These are phyloP conservation scores for Oostethus manadensis DNA, from an alignment of 2,113 vertebrate species.

Conservation along the genomic window DNA sequence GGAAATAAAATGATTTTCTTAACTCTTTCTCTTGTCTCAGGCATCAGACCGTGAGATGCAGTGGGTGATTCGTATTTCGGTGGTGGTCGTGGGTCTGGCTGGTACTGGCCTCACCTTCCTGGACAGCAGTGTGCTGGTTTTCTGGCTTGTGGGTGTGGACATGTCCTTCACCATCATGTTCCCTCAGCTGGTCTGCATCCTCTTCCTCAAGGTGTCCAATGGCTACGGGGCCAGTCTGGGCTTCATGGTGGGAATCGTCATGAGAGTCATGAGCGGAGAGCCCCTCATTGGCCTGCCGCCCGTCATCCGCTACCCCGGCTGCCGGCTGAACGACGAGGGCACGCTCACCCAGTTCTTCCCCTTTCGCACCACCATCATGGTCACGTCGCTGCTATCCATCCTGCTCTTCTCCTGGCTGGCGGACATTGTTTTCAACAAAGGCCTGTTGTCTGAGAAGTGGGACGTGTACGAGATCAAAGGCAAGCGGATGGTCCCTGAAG, in stretches of 20 bases:
- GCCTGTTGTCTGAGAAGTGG: conserved; percentile 64
- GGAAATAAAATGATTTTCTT: too few relatives aligned
- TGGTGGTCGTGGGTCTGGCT: conserved; percentile 67
- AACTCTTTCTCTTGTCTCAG: conserved; percentile 42
- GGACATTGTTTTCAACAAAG: conserved; percentile 64
- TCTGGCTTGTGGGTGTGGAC: conserved; percentile 80
- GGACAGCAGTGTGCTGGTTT: conserved; percentile 74
- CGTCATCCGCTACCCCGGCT: conserved; percentile 65
- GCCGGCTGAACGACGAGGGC: conserved; percentile 47
- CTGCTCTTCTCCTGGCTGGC: conserved; percentile 60
- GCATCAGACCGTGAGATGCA: conserved; percentile 76
- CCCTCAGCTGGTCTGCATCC: conserved; percentile 77
- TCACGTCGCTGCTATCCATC: conserved; percentile 59
- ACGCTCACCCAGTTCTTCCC: conserved; percentile 71
- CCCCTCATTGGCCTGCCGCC: conserved; percentile 70
- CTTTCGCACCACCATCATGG: conserved; percentile 72
- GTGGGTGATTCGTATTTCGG: conserved; percentile 75
- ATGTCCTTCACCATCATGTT: conserved; percentile 79
- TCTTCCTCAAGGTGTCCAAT: conserved; percentile 70
- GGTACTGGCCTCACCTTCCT: conserved; percentile 72
- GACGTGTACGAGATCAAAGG: conserved; percentile 67
- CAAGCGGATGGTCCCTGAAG: conserved; percentile 2
- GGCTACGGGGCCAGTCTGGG: conserved; percentile 54
- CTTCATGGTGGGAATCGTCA: conserved; percentile 64
- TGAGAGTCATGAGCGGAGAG: conserved; percentile 76